A percentile compares a stretch with the other conserved stretches of the same genome.
Evolutionary conservation across 37 sponge, comb jelly and placozoan genomes (phyloP).

Genomic region (Bolinopsis microptera): DNA sequence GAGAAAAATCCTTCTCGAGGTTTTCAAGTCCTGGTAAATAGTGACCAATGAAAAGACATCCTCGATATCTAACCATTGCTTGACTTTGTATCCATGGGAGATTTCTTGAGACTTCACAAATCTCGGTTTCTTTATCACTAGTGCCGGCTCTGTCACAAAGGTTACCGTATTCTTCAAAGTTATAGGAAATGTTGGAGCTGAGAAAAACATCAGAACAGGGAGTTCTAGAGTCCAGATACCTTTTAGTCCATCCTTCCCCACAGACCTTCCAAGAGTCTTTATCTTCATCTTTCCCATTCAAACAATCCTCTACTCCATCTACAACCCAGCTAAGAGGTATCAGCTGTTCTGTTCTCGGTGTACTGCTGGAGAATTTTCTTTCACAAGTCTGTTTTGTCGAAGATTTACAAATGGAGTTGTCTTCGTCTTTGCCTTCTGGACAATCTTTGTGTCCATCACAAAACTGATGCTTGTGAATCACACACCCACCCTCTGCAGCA

Average conservation of each 20-base stretch:
- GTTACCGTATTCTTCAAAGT: not conserved
- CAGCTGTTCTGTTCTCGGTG: not conserved
- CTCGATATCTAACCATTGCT: not conserved
- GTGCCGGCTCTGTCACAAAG: not conserved
- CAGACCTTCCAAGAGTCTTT: not conserved
- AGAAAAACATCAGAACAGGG: not conserved
- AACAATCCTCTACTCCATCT: conserved; percentile 30
- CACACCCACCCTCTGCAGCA: conserved; percentile 35
- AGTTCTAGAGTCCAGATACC: not conserved
- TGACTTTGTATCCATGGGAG: not conserved
- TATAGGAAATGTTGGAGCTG: not conserved
- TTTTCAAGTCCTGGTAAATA: conserved; percentile 11
- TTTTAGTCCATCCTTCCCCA: not conserved
- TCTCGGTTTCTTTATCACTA: not conserved
- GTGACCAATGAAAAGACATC: not conserved
- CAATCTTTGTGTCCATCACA: conserved; percentile 2
- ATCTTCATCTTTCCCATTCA: conserved; percentile 15
- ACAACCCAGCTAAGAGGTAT: conserved; percentile 1
- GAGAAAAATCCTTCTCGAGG: not conserved
- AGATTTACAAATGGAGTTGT: not conserved
- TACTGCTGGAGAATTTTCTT: not conserved
- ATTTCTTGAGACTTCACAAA: not conserved
- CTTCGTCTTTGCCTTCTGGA: not conserved
- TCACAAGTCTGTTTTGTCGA: not conserved
- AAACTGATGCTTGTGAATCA: conserved; percentile 29